phyloP scores from a whole-genome alignment of 1,140 invertebrate genomes.

The Drosophila eugracilis region DNA sequence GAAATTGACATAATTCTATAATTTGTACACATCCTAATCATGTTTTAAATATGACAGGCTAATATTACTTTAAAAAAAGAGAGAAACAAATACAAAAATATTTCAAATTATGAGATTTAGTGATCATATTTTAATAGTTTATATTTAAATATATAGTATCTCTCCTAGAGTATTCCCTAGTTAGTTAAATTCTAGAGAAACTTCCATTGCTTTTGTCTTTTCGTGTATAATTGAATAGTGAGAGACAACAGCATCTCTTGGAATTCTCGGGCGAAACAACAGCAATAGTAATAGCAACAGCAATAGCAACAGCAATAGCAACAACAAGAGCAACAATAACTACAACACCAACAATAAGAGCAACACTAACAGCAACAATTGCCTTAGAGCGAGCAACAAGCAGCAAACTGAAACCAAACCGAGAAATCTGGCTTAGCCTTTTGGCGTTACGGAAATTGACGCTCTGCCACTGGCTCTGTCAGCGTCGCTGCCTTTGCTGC shows the following conservation, averaged over 20 bases:
- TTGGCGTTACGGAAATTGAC: slow-evolving; percentile 48
- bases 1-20: no score
- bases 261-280: slow-evolving; percentile 18
- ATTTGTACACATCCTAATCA: no score
- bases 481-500: slow-evolving; percentile 10
- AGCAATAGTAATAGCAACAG: slow-evolving; percentile 26
- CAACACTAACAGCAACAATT: slow-evolving; percentile 34
- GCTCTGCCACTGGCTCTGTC: slow-evolving; percentile 7
- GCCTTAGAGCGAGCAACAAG: slow-evolving; percentile 47
- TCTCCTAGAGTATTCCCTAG: slow-evolving; percentile 7
- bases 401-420: slow-evolving; percentile 41
- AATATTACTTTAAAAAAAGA: no score
- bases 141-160: not conserved
- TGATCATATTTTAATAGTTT: no score
- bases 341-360: no score
- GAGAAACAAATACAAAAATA: no score
- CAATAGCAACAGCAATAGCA: not conserved
- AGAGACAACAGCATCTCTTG: slow-evolving; percentile 22
- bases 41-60: no score
- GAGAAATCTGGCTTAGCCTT: slow-evolving; percentile 46
- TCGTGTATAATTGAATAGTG: slow-evolving; percentile 24
- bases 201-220: slow-evolving; percentile 11
- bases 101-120: no score
- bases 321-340: no score
- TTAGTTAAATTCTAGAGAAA: not conserved